These are phyloP conservation scores for Keiferia lycopersicella DNA, from an alignment of 2,888 invertebrate species.

Conservation along the genomic window DNA sequence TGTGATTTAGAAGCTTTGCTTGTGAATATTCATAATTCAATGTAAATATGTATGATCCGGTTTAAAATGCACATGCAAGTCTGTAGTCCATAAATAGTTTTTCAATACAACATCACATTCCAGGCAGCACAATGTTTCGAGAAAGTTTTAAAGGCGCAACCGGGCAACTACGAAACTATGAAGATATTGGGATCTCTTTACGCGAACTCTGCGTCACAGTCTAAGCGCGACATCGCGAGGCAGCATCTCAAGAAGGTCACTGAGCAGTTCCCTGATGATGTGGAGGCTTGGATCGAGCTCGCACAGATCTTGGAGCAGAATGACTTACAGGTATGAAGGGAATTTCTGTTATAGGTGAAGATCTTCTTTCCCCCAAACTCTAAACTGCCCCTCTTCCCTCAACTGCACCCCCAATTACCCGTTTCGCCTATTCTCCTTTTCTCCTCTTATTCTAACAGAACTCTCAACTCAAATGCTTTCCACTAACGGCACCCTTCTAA, in stretches of 20 bases:
- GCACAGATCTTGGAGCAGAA: conserved; percentile 98
- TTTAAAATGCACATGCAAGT: too few relatives aligned
- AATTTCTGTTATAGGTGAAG: background rate
- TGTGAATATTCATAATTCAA: too few relatives aligned
- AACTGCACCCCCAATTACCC: too few relatives aligned
- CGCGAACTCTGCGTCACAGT: conserved; percentile 93
- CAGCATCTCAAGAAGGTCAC: conserved; percentile 97
- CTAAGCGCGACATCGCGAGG: conserved; percentile 95
- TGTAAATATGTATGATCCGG: too few relatives aligned
- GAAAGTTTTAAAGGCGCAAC: conserved; percentile 97
- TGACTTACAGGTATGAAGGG: conserved; percentile 84
- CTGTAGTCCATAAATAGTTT: too few relatives aligned
- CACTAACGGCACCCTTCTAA: too few relatives aligned
- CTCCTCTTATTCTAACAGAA: too few relatives aligned
- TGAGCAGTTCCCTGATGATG: conserved; percentile 98
- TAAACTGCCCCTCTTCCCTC: too few relatives aligned
- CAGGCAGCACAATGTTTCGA: conserved; percentile 99
- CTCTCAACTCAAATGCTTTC: too few relatives aligned
- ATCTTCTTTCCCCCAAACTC: too few relatives aligned
- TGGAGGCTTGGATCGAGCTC: conserved; percentile 99
- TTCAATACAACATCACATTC: background rate
- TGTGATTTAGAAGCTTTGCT: too few relatives aligned
- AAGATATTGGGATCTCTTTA: conserved; percentile 99
- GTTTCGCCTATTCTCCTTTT: too few relatives aligned
- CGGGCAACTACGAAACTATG: conserved; percentile 99